Conservation (phyloP, 2,113 vertebrate genomes). For the Tetrax tetrax region DNA sequence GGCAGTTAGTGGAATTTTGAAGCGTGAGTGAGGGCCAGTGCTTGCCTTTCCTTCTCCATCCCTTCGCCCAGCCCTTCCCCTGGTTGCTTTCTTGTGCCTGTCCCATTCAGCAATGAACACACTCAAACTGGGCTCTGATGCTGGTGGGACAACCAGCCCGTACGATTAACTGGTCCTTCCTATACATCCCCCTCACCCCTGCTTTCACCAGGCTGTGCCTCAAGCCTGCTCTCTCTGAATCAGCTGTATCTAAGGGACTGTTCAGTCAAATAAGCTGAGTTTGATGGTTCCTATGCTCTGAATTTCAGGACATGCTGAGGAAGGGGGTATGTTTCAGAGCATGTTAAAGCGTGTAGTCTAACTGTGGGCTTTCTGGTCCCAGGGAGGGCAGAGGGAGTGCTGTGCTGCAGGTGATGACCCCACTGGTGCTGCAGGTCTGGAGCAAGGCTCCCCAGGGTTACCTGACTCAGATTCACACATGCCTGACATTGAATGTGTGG, state of each 20-base stretch:
- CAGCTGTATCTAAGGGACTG: neutral
- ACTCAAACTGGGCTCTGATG: neutral
- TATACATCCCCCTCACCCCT: neutral
- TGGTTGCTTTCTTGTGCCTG: neutral
- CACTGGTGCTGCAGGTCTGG: accelerated
- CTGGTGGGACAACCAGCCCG: neutral
- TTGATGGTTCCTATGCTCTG: neutral
- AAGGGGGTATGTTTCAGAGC: neutral
- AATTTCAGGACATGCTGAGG: neutral
- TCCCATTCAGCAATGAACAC: neutral
- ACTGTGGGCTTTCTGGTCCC: neutral
- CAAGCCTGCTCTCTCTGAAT: neutral
- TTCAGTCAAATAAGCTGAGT: neutral
- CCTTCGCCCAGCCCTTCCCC: neutral
- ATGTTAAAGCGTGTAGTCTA: neutral
- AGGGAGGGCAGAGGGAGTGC: neutral
- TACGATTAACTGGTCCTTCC: neutral
- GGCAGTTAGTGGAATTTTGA: neutral
- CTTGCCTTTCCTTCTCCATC: neutral
- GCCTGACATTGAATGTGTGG: accelerated
- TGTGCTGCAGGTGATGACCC: neutral
- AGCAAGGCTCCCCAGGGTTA: neutral
- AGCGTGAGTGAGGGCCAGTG: neutral
- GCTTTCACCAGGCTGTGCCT: neutral
- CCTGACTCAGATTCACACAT: neutral